Evolutionary conservation across 2,113 vertebrate genomes (phyloP).

Genomic region (Penelope pileata): DNA sequence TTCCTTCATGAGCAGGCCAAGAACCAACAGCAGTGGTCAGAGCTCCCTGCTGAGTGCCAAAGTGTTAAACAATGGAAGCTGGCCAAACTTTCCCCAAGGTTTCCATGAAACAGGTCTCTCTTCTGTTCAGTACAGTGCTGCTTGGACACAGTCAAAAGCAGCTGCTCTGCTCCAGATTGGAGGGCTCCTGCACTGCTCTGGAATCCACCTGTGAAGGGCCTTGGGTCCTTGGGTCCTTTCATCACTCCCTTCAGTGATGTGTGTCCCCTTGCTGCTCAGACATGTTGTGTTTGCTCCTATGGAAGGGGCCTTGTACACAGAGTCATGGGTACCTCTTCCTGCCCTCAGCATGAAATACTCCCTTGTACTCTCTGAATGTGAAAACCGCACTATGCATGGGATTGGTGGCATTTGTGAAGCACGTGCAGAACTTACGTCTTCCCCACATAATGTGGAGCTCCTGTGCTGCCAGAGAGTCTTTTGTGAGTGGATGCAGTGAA

Average conservation of each 20-base stretch:
- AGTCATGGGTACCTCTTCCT: background rate
- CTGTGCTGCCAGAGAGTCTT: background rate
- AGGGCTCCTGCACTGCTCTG: background rate
- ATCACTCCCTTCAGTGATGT: accelerated
- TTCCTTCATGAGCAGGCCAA: background rate
- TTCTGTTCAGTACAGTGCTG: background rate
- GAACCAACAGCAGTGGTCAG: background rate
- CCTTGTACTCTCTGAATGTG: background rate
- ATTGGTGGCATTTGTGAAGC: background rate
- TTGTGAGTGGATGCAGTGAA: background rate
- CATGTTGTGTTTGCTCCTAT: accelerated
- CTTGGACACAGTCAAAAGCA: background rate
- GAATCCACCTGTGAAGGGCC: background rate
- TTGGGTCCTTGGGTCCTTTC: background rate
- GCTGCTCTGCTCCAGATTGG: background rate
- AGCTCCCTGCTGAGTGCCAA: background rate
- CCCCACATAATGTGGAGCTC: background rate
- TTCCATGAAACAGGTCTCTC: background rate
- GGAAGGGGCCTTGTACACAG: accelerated
- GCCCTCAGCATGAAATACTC: background rate
- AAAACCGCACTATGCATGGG: background rate
- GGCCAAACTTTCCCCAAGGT: background rate
- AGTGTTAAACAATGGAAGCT: background rate
- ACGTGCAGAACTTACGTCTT: background rate
- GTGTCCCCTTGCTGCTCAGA: background rate